A percentile compares a stretch with the other conserved stretches of the same genome.
Evolutionary conservation across 2,888 invertebrate species (phyloP).

Genomic region (Parascotia fuliginaria): DNA sequence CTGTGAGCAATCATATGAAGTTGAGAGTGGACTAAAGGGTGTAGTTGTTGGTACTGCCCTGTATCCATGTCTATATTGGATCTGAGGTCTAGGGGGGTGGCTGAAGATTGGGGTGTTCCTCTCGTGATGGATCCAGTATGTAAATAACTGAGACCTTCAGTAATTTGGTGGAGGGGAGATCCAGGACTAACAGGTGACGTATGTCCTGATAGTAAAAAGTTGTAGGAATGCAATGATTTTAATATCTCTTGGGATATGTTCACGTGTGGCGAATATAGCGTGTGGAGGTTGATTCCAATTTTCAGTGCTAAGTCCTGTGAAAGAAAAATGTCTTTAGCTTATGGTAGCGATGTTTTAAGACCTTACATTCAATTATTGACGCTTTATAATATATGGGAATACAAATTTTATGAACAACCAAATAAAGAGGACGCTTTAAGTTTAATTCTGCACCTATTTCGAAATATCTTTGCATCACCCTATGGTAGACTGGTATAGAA

Average conservation of each 20-base stretch:
- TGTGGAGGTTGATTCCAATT: slow-evolving; percentile 83
- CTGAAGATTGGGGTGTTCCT: slow-evolving; percentile 88
- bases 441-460: too few species aligned
- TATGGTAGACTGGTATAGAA: too few species aligned
- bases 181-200: slow-evolving; percentile 63
- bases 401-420: too few species aligned
- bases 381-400: too few species aligned
- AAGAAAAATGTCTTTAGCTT: slow-evolving; percentile 5
- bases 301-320: slow-evolving; percentile 79
- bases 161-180: slow-evolving; percentile 88
- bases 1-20: slow-evolving; percentile 80
- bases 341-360: too few species aligned
- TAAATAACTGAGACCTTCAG: slow-evolving; percentile 89
- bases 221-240: slow-evolving; percentile 62
- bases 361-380: too few species aligned
- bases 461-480: too few species aligned
- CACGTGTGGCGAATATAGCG: slow-evolving; percentile 56
- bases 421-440: too few species aligned
- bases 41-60: slow-evolving; percentile 67
- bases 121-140: slow-evolving; percentile 90
- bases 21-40: slow-evolving; percentile 76
- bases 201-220: slow-evolving; percentile 60
- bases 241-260: slow-evolving; percentile 68
- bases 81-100: slow-evolving; percentile 85
- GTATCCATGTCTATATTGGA: slow-evolving; percentile 83